Conservation (phyloP, 2,113 vertebrate genomes). For the Synchiropus splendidus region DNA sequence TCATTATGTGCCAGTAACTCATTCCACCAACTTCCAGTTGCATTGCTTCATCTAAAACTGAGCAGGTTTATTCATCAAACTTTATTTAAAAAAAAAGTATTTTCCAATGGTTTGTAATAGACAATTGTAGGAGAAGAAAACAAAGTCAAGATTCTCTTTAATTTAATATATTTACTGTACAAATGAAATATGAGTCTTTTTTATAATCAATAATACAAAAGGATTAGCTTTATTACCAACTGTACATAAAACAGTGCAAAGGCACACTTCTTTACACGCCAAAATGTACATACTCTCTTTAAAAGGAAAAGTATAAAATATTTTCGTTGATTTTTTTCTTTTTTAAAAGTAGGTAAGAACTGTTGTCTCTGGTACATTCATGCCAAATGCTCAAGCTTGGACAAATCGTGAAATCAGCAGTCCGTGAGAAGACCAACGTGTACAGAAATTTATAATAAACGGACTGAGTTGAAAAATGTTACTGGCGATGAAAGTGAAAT, state of each 20-base stretch:
- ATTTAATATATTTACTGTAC: constrained; percentile 19
- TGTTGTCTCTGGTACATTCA: constrained; percentile 37
- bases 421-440: no score
- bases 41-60: no score
- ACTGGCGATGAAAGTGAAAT: no score
- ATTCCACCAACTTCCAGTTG: no score
- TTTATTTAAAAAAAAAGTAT: no score
- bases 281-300: constrained; percentile 64
- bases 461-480: no score
- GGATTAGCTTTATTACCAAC: constrained; percentile 69
- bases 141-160: constrained; percentile 1
- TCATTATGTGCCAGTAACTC: no score
- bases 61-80: no score
- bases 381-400: constrained; percentile 10
- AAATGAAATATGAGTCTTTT: constrained; percentile 18
- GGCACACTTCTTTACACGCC: constrained; percentile 60
- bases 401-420: no score
- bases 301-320: constrained; percentile 57
- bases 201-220: constrained; percentile 63
- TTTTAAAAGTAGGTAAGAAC: constrained; percentile 2
- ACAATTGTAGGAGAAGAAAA: no score
- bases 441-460: no score
- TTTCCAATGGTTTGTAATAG: no score
- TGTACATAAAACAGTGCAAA: constrained; percentile 71
- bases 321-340: constrained; percentile 25